Evolutionary conservation across 2,113 vertebrate genomes (phyloP), one percentile per base, ranked within the genome.

Genomic region (Cochlearius cochlearius): DNA sequence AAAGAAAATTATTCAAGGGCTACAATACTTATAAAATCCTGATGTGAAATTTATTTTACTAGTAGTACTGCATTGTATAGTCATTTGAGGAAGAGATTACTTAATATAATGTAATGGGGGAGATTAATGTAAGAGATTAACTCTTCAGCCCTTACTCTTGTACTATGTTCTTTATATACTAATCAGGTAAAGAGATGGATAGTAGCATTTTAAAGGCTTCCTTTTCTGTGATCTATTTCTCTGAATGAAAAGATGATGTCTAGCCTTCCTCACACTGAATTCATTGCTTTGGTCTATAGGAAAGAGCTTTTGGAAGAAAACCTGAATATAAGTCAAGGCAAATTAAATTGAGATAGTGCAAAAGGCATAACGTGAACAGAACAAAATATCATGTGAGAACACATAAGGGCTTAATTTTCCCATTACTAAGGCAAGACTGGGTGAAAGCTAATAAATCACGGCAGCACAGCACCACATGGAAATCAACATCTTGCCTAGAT

Each of bases 251-350:
- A 91, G 25, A 76, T 50, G 49, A 85, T 79, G 74, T 38, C 77
- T 66, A 66, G 32, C 45, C 32, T 88, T 94, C 71, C 49, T 76
- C 45, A 58, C 29, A 23, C 5, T 49, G 86, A 94, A 91, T 92
- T 91, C 75, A 82, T 67, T 62, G 39, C 32, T 87, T 90, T 91
- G 62, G 73, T 92, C 36, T 82, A 49, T 21, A 92, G 66, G 38
- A 94, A 92, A 88, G 59, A 78, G 20, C 53, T 94, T 86, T 82
- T 90, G 67, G 68, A 96, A 89, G 58, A 95, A 89, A 95, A 91
- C 12, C 29, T 69, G 84, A 32, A 60, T 81, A 26, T 41, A 73
- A 94, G 41, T 92, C 80, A 88, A 95, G 11, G 39, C 45, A 90
- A 87, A 91, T 95, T 87, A 95, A 87, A 86, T 3, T 85, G 80